phyloP scores from a whole-genome alignment of 2,113 vertebrate genomes.

The Empidonax alnorum region DNA sequence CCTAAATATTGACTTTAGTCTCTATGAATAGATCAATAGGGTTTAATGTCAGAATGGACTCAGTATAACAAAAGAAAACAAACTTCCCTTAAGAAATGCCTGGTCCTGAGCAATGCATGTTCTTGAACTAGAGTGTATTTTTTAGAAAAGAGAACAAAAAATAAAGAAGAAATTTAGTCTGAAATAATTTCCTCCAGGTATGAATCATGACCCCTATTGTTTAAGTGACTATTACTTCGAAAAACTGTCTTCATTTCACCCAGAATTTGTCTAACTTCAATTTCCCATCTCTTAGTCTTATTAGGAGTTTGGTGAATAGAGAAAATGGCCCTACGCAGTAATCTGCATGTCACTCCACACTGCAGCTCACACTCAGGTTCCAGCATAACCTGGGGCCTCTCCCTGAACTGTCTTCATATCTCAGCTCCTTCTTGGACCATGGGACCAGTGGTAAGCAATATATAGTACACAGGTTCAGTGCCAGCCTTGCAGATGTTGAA shows the following conservation, averaged over 20 bases:
- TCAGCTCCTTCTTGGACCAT: neutral
- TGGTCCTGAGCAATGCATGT: neutral
- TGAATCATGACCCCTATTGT: neutral
- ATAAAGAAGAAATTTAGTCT: neutral
- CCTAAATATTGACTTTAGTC: conserved; percentile 42
- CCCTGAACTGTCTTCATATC: neutral
- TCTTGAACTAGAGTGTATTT: neutral
- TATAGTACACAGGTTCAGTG: neutral
- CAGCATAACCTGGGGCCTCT: neutral
- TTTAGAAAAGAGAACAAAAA: neutral
- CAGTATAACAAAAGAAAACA: neutral
- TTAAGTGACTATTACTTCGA: neutral
- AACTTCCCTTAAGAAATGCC: neutral
- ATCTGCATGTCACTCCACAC: neutral
- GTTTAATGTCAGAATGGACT: conserved; percentile 44
- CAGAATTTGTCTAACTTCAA: neutral
- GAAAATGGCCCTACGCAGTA: neutral
- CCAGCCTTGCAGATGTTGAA: neutral
- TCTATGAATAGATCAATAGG: conserved; percentile 25
- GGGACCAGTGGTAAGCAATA: neutral
- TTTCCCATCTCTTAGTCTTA: neutral
- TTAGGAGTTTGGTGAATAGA: neutral
- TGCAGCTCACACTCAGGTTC: neutral
- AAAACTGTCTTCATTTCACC: neutral
- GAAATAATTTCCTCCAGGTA: neutral